Base-by-base conservation (phyloP, 92 coral and sea anemone genomes). In the Zoanthus gigantus region DNA sequence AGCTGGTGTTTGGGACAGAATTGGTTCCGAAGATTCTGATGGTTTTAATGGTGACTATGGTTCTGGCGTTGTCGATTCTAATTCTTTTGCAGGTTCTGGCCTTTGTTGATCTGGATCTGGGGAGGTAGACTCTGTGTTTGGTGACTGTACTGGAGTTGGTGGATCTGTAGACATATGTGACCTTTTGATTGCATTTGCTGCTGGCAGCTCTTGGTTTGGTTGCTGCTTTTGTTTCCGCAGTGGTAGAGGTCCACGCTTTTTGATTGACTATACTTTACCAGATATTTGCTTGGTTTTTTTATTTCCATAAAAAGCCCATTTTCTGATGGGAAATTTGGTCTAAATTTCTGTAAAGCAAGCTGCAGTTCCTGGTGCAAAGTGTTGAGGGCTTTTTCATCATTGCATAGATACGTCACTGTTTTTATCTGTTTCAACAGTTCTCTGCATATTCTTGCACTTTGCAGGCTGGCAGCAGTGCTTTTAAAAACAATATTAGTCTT, bases 301-400 rank as follows among this genome's bases (percentile, higher is more conserved):
- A 53, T 53, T 14, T 54, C 67, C 81, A 76, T 76, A 30, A 76
- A 76, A 11, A 76, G 67, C 37, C 81, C 81, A 76, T 76, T 52
- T 30, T 76, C 81, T 16, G 81, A 76, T 28, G 81, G 81, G 9
- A 52, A 30, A 52, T 76, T 16, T 23, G 80, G 80, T 18, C 65
- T 76, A 16, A 76, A 50, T 8, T 50, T 76, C 65, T 17, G 5
- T 17, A 56, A 5, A 56, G 82, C 16, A 17, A 46, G 66, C 29
- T 77, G 78, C 6, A 73, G 29, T 2, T 73, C 56, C 23, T 45
- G 56, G 9, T 73, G 78, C 78, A 73, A 37, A 44, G 50, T 45
- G 54, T 45, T 45, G 13, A 73, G 54, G 53, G 58, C 28, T 45
- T 74, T 74, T 23, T 45, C 58, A 74, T 74, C 34, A 74, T 28